Base-by-base conservation (phyloP, 2,797 vertebrate genomes). In the Rhinichthys osculus region DNA sequence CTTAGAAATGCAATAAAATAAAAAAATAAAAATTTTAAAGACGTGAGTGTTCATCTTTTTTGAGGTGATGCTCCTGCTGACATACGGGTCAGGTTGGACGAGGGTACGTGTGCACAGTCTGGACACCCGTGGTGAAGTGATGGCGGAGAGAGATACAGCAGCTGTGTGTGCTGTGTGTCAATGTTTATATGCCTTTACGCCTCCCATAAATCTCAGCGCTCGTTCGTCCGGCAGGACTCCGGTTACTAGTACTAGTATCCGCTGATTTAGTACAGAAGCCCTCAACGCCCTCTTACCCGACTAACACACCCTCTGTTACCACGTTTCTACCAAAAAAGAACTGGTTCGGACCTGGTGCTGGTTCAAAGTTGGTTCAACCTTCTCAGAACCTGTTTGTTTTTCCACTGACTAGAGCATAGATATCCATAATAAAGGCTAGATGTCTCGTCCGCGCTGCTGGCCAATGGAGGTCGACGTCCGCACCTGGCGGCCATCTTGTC, bases 111-210 rank as follows among this genome's bases (percentile, higher is more conserved):
- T 44, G 44, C 38, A n/a, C 3, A n/a, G 38, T 8, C 23, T 11
- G 7, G 10, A 42, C 69, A 71, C 38, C 21, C 72, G 42, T 11
- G 42, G 50, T 78, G 72, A 69, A 62, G 82, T 87, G 88, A 92
- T 90, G 89, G 89, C 40, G 64, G 35, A 57, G 74, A 72, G 73
- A 86, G 77, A 62, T 54, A 82, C 89, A 89, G 92, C 95, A 95
- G 94, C 94, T 94, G 94, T 30, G 30, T 30, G 92, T 87, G 35
- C 90, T 93, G 91, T 94, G 90, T 95, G 93, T 95, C 94, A 95
- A 95, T 95, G 95, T 96, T 96, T 95, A 95, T 94, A 95, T 93
- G 94, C 90, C 91, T 95, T 95, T 94, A 95, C 90, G 85, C 91
- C 90, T 30, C 86, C 92, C 90, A 93, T 95, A 94, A 95, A 95